Conservation (phyloP, 2,797 vertebrate genomes). For the Molossus molossus region DNA sequence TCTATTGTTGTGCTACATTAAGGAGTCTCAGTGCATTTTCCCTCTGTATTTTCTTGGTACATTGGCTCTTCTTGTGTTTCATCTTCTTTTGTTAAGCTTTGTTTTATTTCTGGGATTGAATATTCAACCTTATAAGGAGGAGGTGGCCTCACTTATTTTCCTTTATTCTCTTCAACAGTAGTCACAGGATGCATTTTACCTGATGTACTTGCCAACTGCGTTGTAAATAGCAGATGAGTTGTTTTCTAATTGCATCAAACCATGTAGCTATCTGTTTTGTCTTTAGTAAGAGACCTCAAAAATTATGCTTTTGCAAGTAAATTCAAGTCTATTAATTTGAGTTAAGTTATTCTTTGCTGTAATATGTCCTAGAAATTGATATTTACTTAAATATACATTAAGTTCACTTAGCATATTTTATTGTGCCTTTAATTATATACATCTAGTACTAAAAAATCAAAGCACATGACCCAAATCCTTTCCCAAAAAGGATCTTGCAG, state of each 20-base stretch:
- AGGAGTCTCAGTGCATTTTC: slow-evolving; percentile 14
- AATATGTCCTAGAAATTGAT: slow-evolving; percentile 1
- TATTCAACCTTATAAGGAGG: slow-evolving; percentile 79
- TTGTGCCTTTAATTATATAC: slow-evolving; percentile 33
- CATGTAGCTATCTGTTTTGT: slow-evolving; percentile 37
- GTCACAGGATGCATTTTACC: slow-evolving; percentile 23
- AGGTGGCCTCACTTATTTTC: slow-evolving; percentile 68
- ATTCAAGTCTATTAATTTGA: not conserved
- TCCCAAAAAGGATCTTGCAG: not conserved
- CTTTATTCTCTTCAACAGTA: slow-evolving; percentile 78
- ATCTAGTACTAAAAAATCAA: not conserved
- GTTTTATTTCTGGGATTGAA: slow-evolving; percentile 85
- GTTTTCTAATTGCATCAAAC: slow-evolving; percentile 64
- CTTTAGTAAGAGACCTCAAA: slow-evolving; percentile 38
- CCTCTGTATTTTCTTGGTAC: slow-evolving; percentile 73
- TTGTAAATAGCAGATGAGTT: slow-evolving; percentile 62
- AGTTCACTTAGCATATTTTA: slow-evolving; percentile 48
- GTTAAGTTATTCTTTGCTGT: not conserved
- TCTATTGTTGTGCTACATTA: slow-evolving; percentile 25
- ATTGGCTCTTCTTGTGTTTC: slow-evolving; percentile 78
- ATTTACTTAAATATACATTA: slow-evolving; percentile 54
- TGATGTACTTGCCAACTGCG: slow-evolving; percentile 38
- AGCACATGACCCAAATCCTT: not conserved
- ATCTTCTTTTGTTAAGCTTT: slow-evolving; percentile 86
- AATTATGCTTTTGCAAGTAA: slow-evolving; percentile 1